phyloP scores from a whole-genome alignment of 2,797 vertebrate genomes.

The Tiaroga cobitis region DNA sequence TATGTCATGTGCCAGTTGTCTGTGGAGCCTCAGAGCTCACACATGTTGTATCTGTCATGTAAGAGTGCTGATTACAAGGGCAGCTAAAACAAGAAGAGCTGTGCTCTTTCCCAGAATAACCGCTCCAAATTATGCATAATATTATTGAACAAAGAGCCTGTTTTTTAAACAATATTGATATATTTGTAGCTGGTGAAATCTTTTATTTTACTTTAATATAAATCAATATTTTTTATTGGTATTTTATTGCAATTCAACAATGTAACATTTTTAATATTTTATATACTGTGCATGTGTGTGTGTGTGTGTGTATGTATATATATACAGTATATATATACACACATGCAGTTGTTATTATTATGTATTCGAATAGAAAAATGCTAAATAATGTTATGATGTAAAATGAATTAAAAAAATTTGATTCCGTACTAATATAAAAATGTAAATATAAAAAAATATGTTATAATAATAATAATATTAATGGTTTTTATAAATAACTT shows the following conservation, averaged over 20 bases:
- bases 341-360: too few species aligned
- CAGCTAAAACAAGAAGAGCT: background rate
- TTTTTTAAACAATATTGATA: background rate
- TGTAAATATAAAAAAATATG: too few species aligned
- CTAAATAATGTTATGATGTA: too few species aligned
- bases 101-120: background rate
- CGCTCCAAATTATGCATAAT: background rate
- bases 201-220: background rate
- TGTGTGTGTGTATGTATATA: too few species aligned
- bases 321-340: too few species aligned
- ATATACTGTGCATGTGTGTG: too few species aligned
- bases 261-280: too few species aligned
- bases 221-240: background rate
- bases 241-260: background rate
- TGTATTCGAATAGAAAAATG: too few species aligned
- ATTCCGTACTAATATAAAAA: too few species aligned
- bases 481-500: too few species aligned
- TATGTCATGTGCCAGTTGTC: conserved; percentile 17
- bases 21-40: conserved; percentile 11
- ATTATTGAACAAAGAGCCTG: background rate
- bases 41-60: conserved; percentile 16
- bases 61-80: background rate
- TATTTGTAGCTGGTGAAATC: background rate
- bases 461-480: too few species aligned
- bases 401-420: accelerated